Conservation (phyloP, 2,113 vertebrate genomes). For the Amia ocellicauda region DNA sequence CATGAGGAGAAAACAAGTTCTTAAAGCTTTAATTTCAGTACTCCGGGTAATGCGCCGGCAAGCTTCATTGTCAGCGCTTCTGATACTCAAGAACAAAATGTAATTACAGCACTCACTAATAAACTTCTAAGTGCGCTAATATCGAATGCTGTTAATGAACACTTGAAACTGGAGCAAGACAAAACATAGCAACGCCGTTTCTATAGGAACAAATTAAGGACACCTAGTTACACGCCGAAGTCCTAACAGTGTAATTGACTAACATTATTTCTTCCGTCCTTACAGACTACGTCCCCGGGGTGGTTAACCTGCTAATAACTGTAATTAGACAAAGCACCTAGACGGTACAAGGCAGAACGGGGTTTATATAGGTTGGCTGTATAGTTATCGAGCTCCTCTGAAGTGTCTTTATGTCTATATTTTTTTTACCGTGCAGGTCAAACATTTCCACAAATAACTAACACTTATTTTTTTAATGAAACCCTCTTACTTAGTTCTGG, state of each 20-base stretch:
- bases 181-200: neutral
- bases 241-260: neutral
- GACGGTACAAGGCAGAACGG: neutral
- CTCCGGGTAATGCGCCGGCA: no score
- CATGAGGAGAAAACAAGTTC: no score
- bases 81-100: neutral
- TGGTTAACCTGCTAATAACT: neutral
- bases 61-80: neutral
- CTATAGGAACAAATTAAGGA: conserved; percentile 2
- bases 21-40: no score
- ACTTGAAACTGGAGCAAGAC: neutral
- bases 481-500: no score
- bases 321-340: neutral
- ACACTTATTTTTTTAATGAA: no score
- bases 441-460: neutral
- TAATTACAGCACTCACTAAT: neutral
- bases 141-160: neutral
- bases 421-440: neutral
- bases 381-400: neutral
- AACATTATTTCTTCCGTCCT: neutral
- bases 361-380: neutral
- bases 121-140: neutral
- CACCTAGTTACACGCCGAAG: neutral
- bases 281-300: neutral
- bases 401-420: neutral